Percentiles rank a stretch among this genome's conserved stretches.
phyloP scores from a whole-genome alignment of 2,113 vertebrate genomes.

The Anseranas semipalmata region DNA sequence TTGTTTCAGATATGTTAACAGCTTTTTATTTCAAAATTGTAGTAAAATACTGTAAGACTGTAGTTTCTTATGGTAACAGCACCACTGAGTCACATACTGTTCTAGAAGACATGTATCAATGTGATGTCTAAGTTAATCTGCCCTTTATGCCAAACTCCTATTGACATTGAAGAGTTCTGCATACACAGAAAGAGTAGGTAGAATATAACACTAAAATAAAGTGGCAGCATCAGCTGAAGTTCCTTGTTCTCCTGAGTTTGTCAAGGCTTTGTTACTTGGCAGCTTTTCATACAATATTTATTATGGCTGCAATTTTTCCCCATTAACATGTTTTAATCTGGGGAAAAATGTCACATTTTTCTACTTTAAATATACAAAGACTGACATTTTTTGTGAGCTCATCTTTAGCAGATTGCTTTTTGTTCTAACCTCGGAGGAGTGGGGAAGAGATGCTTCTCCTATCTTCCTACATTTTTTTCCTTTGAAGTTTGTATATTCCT shows the following conservation, averaged over 20 bases:
- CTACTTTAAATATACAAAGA: slow-evolving; percentile 48
- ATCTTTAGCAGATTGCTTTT: slow-evolving; percentile 8
- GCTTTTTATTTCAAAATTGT: not conserved
- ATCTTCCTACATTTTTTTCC: not conserved
- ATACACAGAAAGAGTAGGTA: not conserved
- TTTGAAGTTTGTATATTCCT: slow-evolving; percentile 35
- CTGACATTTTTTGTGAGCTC: slow-evolving; percentile 58
- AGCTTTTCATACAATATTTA: slow-evolving; percentile 73
- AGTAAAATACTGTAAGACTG: not conserved
- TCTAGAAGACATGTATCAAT: not conserved
- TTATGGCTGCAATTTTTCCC: slow-evolving; percentile 65
- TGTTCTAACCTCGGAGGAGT: slow-evolving; percentile 49
- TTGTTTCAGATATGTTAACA: not conserved
- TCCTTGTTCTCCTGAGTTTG: slow-evolving; percentile 65
- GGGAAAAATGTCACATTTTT: slow-evolving; percentile 62
- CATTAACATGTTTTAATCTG: slow-evolving; percentile 68
- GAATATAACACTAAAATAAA: slow-evolving; percentile 45
- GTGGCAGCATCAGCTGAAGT: slow-evolving; percentile 49
- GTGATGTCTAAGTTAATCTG: slow-evolving; percentile 30
- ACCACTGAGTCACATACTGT: not conserved
- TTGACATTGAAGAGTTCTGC: slow-evolving; percentile 15
- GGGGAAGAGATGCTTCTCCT: slow-evolving; percentile 17
- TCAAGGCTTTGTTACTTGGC: slow-evolving; percentile 68
- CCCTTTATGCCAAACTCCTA: not conserved
- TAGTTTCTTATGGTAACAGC: not conserved